These are phyloP conservation scores for Crocallis elinguaria DNA, from an alignment of 2,888 invertebrate species.

Conservation along the genomic window DNA sequence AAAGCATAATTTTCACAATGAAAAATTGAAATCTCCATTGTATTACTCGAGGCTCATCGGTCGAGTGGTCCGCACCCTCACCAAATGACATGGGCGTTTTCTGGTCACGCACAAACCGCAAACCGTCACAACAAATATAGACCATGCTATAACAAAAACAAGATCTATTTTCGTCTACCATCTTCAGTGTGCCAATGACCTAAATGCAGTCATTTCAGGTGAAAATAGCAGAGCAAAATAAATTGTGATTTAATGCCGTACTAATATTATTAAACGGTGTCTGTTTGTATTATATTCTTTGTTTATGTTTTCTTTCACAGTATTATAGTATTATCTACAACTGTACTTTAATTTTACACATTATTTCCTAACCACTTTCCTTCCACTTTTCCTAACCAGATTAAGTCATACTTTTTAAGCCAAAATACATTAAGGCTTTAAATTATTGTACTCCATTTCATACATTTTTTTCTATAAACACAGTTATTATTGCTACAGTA, in stretches of 20 bases:
- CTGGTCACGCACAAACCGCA: slow-evolving; percentile 66
- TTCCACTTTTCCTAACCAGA: too few relatives aligned
- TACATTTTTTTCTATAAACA: too few relatives aligned
- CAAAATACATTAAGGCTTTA: too few relatives aligned
- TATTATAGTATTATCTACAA: too few relatives aligned
- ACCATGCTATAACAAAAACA: slow-evolving; percentile 48
- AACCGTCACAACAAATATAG: slow-evolving; percentile 43
- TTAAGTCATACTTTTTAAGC: too few relatives aligned
- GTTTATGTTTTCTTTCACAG: not conserved
- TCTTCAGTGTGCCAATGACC: slow-evolving; percentile 48
- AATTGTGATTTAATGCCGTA: slow-evolving; percentile 59
- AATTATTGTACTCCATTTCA: too few relatives aligned
- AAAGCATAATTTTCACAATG: slow-evolving; percentile 17
- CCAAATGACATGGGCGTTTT: slow-evolving; percentile 70
- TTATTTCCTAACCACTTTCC: too few relatives aligned
- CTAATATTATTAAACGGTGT: slow-evolving; percentile 49
- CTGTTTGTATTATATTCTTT: slow-evolving; percentile 13
- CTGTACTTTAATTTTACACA: too few relatives aligned
- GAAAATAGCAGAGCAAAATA: slow-evolving; percentile 58
- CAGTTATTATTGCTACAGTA: too few relatives aligned
- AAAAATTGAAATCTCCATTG: slow-evolving; percentile 32
- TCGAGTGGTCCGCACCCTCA: slow-evolving; percentile 61
- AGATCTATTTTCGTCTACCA: slow-evolving; percentile 51
- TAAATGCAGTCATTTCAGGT: slow-evolving; percentile 58
- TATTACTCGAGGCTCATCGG: slow-evolving; percentile 38